Percentiles rank a stretch among this genome's conserved stretches.
Conservation (phyloP, 2,113 vertebrate species). For the Ciconia maguari region DNA sequence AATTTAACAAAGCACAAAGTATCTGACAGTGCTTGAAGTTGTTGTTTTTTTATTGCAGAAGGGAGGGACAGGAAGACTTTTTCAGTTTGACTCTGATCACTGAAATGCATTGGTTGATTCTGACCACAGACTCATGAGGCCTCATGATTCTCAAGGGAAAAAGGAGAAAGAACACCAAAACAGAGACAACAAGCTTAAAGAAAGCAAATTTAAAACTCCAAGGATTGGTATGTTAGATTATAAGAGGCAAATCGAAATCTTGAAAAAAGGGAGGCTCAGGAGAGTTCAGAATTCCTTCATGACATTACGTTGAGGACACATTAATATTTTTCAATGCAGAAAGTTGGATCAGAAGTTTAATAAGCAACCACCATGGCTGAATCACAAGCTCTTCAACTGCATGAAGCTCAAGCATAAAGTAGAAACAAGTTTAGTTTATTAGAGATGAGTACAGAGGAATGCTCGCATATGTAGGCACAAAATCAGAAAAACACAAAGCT, state of each 20-base stretch:
- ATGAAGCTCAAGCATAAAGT: neutral
- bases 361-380: neutral
- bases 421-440: neutral
- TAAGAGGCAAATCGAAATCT: neutral
- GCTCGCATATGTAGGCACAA: neutral
- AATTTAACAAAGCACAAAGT: neutral
- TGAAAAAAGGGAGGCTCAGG: neutral
- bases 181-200: neutral
- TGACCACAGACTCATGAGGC: neutral
- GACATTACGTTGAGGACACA: neutral
- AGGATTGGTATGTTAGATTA: neutral
- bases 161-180: neutral
- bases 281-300: neutral
- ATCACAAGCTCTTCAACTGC: neutral
- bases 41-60: neutral
- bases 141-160: neutral
- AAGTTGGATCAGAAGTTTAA: neutral
- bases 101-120: neutral
- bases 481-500: neutral
- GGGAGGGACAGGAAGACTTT: neutral
- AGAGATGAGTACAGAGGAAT: neutral
- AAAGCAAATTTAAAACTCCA: neutral
- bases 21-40: neutral
- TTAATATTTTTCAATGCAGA: neutral
- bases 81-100: neutral